These are phyloP conservation scores for Lampris megalopsis DNA, from an alignment of 2,113 vertebrate genomes.

Conservation along the genomic window DNA sequence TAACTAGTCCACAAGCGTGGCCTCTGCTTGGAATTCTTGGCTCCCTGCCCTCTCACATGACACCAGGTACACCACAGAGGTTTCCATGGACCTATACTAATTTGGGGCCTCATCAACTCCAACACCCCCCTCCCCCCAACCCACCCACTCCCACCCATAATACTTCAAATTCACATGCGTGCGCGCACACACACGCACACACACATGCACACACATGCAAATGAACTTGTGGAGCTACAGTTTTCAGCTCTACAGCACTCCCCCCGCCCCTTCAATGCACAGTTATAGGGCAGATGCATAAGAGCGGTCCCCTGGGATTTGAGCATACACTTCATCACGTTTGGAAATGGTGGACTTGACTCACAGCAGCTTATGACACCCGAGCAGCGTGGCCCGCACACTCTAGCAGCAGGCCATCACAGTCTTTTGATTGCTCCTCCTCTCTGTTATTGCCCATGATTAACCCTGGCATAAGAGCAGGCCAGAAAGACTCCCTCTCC, in stretches of 20 bases:
- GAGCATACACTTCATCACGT: conserved; percentile 10
- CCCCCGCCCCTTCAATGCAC: conserved; percentile 16
- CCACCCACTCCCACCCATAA: neutral
- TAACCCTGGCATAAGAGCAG: conserved; percentile 73
- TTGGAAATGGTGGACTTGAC: conserved; percentile 43
- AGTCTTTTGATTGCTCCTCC: conserved; percentile 76
- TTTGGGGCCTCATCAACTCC: conserved; percentile 73
- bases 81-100: conserved; percentile 42
- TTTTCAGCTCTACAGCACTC: neutral
- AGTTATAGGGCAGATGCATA: conserved; percentile 9
- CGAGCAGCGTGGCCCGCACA: conserved; percentile 48
- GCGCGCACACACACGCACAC: conserved; percentile 6
- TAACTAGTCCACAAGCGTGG: conserved; percentile 28
- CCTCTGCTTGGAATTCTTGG: conserved; percentile 46
- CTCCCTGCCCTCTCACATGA: conserved; percentile 62
- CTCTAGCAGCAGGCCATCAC: conserved; percentile 54
- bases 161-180: neutral
- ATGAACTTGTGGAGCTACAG: neutral
- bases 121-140: conserved; percentile 51
- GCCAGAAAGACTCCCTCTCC: conserved; percentile 65
- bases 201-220: conserved; percentile 22
- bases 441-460: conserved; percentile 76
- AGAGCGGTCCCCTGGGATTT: conserved; percentile 1
- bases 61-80: conserved; percentile 57
- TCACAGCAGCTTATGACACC: conserved; percentile 55